phyloP scores from a whole-genome alignment of 2,888 invertebrate species.

The Trissolcus japonicus region DNA sequence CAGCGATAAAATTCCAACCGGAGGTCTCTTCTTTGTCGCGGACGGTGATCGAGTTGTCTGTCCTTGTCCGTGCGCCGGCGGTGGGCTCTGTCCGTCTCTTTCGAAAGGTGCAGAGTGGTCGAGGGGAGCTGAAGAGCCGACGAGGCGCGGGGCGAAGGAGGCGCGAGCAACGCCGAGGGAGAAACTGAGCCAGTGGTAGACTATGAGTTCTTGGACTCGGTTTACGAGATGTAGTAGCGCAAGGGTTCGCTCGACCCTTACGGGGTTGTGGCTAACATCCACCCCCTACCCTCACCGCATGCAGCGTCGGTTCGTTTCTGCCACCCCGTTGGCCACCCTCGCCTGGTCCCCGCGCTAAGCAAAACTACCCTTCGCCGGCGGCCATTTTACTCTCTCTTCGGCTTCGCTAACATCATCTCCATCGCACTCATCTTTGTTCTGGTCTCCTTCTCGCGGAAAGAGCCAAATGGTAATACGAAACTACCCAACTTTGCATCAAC shows the following conservation, averaged over 20 bases:
- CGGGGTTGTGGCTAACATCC: constrained; percentile 76
- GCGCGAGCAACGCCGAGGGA: constrained; percentile 49
- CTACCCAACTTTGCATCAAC: constrained; percentile 65
- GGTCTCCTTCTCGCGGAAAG: constrained; percentile 63
- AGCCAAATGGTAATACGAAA: constrained; percentile 74
- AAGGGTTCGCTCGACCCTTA: constrained; percentile 76
- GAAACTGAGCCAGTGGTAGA: constrained; percentile 59
- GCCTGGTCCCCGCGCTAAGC: constrained; percentile 64
- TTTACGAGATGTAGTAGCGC: constrained; percentile 72
- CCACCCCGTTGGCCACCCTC: constrained; percentile 72
- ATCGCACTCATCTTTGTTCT: constrained; percentile 55
- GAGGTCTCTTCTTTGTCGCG: constrained; percentile 59
- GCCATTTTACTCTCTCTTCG: constrained; percentile 75
- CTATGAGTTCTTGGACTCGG: constrained; percentile 67
- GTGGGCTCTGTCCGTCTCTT: constrained; percentile 56
- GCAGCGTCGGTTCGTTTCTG: constrained; percentile 64
- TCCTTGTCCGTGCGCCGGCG: constrained; percentile 38
- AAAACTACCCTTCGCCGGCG: constrained; percentile 75
- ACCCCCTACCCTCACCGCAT: constrained; percentile 64
- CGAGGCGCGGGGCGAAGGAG: constrained; percentile 43
- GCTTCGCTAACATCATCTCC: constrained; percentile 54
- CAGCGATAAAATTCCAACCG: constrained; percentile 73
- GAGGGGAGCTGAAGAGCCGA: constrained; percentile 63
- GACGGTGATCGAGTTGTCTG: constrained; percentile 46
- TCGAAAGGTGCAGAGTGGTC: constrained; percentile 66